Evolutionary conservation across 1,140 invertebrate species (phyloP).

Genomic region (Heliconius hewitsoni): DNA sequence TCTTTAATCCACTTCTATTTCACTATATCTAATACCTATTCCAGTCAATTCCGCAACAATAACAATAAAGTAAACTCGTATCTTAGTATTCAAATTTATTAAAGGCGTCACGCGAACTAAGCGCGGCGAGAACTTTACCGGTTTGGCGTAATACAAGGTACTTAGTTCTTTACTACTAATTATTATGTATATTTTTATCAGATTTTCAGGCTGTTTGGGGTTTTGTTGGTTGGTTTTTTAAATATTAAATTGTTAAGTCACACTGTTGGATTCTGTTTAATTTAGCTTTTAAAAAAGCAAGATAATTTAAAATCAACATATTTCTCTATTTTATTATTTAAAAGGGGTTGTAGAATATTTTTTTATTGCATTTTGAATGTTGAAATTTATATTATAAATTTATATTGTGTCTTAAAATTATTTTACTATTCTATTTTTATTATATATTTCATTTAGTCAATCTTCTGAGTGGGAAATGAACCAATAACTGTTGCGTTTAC

Average conservation of each 20-base stretch:
- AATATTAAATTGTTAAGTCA: background rate
- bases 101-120: background rate
- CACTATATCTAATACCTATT: background rate
- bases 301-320: too few species aligned
- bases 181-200: background rate
- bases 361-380: too few species aligned
- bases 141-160: background rate
- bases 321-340: too few species aligned
- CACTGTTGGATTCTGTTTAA: too few species aligned
- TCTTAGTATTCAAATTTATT: constrained; percentile 3
- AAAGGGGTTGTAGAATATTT: too few species aligned
- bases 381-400: too few species aligned
- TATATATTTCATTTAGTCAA: too few species aligned
- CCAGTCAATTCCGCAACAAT: background rate
- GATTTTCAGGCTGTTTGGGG: background rate
- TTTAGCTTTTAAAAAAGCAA: too few species aligned
- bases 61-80: constrained; percentile 7
- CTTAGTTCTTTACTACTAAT: background rate
- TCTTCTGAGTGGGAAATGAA: too few species aligned
- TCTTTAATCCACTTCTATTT: background rate
- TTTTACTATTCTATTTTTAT: too few species aligned
- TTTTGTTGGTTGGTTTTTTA: background rate
- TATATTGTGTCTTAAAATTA: too few species aligned
- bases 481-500: too few species aligned
- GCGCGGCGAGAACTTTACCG: background rate